These are phyloP conservation scores for Eupithecia vulgata DNA, from an alignment of 2,888 invertebrate species.

Conservation along the genomic window DNA sequence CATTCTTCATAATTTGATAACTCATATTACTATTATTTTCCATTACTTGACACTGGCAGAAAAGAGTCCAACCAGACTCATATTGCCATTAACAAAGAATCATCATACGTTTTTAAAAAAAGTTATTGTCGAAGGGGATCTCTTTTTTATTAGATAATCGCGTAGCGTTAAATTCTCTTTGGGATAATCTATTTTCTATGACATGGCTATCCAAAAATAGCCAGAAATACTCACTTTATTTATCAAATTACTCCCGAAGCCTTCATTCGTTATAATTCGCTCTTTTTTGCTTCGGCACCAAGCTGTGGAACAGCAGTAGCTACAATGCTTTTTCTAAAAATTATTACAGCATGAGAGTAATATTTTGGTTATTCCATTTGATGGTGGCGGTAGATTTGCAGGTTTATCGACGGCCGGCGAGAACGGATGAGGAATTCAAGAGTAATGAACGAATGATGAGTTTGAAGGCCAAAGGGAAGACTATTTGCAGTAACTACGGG, in stretches of 20 bases:
- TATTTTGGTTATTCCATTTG: neutral
- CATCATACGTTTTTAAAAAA: no score
- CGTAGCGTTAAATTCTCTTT: no score
- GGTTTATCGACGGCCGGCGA: neutral
- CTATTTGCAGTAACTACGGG: conserved; percentile 55
- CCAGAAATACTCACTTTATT: neutral
- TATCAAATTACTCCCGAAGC: neutral
- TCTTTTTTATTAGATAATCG: no score
- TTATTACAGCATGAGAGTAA: neutral
- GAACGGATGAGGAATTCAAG: neutral
- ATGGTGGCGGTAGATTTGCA: neutral
- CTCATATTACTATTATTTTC: no score
- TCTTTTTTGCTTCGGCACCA: neutral
- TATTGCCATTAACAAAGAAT: no score
- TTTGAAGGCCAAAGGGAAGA: conserved; percentile 31
- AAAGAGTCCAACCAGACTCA: no score
- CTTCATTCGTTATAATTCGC: neutral
- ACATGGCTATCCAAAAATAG: neutral
- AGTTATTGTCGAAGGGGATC: no score
- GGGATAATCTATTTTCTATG: no score
- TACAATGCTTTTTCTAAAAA: neutral
- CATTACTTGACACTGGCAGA: no score
- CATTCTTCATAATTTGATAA: no score
- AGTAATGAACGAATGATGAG: neutral
- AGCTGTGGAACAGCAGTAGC: neutral